Base-by-base conservation (phyloP, 2,797 vertebrate genomes). In the Pseudocheirus occidentalis region DNA sequence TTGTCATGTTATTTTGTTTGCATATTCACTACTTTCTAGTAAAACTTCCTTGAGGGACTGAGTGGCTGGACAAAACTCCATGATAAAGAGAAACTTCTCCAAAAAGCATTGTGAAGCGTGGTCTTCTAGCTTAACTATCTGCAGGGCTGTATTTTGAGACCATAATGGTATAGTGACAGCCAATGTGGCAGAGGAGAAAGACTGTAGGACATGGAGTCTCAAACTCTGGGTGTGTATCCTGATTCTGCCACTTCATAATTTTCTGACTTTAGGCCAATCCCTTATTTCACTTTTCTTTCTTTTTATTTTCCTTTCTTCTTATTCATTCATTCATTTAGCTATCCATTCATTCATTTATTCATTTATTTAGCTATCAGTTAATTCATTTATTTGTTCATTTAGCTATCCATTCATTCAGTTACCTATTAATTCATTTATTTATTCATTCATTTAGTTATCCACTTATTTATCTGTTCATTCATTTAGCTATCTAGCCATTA, bases 41-140 rank as follows among this genome's bases (percentile, higher is more conserved):
- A 27, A 93, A 93, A 46, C 34, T 93, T 93, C 57, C 34, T 93
- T 93, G 62, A 96, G 94, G 73, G 56, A 62, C 18, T 91, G 62
- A 91, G 24, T 13, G 55, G 5, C 93, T 81, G 57, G 46, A n/a
- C 92, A 93, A 55, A 91, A n/a, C 91, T 73, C 90, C 73, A 50
- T 87, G 66, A 81, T 94, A 46, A 92, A 94, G 34, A 18, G n/a
- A 55, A 52, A 57, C 87, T 92, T 91, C 12, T 92, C 94, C 29
- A 94, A 93, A 57, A 92, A 92, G 40, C 6, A 24, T 55, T 90
- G 91, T 90, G 66, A 93, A 95, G 56, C 29, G 87, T 87, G n/a
- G 0, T n/a, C 58, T 54, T 46, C 73, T 53, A 87, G 0, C 89
- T 59, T 95, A 96, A 73, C 31, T 94, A n/a, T n/a, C 34, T 73